Base-by-base conservation (phyloP, 2,113 vertebrate species). In the Irena cyanogastra region DNA sequence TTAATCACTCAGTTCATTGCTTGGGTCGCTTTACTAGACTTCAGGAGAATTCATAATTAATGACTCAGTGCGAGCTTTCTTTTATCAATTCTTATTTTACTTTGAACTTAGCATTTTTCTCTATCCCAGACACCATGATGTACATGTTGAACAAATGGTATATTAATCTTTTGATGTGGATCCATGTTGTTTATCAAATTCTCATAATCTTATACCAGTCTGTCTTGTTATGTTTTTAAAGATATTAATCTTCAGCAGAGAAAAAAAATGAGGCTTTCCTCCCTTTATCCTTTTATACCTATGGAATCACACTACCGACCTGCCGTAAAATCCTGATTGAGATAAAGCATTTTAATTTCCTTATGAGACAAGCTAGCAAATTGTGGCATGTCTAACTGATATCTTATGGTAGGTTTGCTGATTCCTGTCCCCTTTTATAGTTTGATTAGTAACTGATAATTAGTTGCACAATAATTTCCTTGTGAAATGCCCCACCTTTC, bases 41-140 rank as follows among this genome's bases (percentile, higher is more conserved):
- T 85, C 59, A 61, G 42, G 45, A 91, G 9, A 33, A 91, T 95
- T 89, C n/a, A 63, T 89, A 93, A 95, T 89, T 89, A 93, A 91
- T 69, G 23, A 72, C 26, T 56, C 14, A n/a, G 16, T 61, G 8
- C 24, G 57, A 19, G 53, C 3, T 52, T n/a, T 47, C 56, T 61
- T 75, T 45, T 72, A n/a, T 35, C 14, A 42, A 20, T 57, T 90
- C 33, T 37, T 56, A 50, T 35, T 91, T 90, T 91, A 9, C 87
- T 95, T 94, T 95, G 93, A 95, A 94, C 70, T 91, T 76, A 30
- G 1, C 8, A 50, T 63, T 82, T 89, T 79, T 27, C 44, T 56
- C 5, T 69, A 22, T 52, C 61, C 15, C 63, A 95, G 49, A 64
- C 41, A 91, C 41, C 22, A 31, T 41, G 5, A 87, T 91, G 89